Evolutionary conservation across 2,113 vertebrate genomes (phyloP).

Genomic region (Dunckerocampus dactyliophorus): DNA sequence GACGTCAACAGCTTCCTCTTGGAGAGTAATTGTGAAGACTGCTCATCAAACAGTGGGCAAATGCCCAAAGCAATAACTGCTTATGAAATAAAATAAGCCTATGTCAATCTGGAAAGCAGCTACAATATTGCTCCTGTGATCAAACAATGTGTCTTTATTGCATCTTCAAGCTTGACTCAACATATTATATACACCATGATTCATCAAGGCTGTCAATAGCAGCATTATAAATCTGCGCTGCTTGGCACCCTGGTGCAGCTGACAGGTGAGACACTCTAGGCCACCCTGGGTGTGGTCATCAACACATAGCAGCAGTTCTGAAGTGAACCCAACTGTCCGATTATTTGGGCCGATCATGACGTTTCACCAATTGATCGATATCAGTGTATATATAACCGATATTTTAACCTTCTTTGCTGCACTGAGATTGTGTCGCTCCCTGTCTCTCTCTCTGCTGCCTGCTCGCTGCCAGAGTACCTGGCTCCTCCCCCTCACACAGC

Average conservation of each 20-base stretch:
- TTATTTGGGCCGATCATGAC: no score
- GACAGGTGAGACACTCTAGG: constrained; percentile 29
- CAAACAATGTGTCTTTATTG: constrained; percentile 33
- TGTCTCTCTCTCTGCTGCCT: no score
- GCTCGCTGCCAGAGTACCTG: no score
- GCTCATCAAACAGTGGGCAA: constrained; percentile 21
- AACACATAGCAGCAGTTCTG: background rate
- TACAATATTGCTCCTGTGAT: constrained; percentile 11
- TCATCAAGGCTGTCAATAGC: constrained; percentile 3
- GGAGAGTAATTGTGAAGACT: constrained; percentile 11
- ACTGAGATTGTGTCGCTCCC: no score
- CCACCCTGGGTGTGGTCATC: constrained; percentile 4
- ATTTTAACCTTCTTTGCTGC: no score
- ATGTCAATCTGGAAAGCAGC: background rate
- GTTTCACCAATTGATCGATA: no score
- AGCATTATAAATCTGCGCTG: constrained; percentile 37
- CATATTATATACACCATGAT: constrained; percentile 13
- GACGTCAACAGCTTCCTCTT: constrained; percentile 1
- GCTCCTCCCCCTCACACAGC: no score
- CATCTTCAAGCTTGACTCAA: constrained; percentile 10
- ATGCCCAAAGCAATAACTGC: constrained; percentile 21
- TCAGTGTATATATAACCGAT: no score
- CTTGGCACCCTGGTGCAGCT: constrained; percentile 35
- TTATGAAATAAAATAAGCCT: constrained; percentile 14
- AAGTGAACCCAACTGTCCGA: no score